These are phyloP conservation scores for Netelia virgata DNA, from an alignment of 2,888 invertebrate genomes.

Conservation along the genomic window DNA sequence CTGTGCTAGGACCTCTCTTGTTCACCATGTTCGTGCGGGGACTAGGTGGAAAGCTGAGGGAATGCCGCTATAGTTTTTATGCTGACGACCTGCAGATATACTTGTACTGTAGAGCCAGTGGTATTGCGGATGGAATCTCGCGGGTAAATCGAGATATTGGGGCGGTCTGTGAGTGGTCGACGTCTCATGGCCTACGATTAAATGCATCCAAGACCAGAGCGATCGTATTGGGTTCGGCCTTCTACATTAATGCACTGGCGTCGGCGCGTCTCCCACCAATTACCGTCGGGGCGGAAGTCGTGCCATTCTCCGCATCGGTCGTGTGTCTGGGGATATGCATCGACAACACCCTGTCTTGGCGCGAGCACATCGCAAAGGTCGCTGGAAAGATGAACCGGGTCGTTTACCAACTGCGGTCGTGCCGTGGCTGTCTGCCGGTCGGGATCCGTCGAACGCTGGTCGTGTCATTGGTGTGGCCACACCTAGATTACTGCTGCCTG, in stretches of 20 bases:
- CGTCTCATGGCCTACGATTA: background rate
- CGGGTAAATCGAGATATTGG: background rate
- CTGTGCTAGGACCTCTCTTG: background rate
- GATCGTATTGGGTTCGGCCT: background rate
- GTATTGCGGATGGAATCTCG: background rate
- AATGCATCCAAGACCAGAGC: background rate
- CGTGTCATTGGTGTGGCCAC: background rate
- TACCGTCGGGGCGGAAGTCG: background rate
- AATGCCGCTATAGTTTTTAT: background rate
- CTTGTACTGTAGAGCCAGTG: background rate
- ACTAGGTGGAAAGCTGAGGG: no score
- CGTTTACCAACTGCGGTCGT: background rate
- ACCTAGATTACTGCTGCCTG: background rate
- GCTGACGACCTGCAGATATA: slow-evolving; percentile 11
- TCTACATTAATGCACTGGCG: background rate
- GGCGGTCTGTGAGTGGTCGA: background rate
- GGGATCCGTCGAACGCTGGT: background rate
- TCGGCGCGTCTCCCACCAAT: background rate
- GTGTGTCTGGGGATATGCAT: background rate
- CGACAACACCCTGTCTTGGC: background rate
- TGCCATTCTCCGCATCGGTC: background rate
- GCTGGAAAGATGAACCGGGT: background rate
- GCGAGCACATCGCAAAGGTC: background rate
- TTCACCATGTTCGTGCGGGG: background rate
- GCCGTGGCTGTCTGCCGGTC: background rate